A percentile compares a stretch with the other conserved stretches of the same genome.
These are phyloP conservation scores for Rhizoglyphus robini DNA, from an alignment of 1,140 invertebrate genomes.

Conservation along the genomic window DNA sequence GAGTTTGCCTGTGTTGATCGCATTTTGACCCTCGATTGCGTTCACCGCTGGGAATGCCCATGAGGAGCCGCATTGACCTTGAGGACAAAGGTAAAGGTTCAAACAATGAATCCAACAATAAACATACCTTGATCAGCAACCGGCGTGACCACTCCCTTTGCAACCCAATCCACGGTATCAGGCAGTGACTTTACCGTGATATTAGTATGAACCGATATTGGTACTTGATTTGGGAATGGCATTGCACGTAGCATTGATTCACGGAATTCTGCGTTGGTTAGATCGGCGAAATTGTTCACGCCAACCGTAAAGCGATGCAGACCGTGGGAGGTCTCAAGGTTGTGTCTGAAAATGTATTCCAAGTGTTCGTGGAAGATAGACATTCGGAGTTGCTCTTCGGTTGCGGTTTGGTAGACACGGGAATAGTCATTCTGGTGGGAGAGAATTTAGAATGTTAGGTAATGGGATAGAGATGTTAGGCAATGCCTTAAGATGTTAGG, in stretches of 20 bases:
- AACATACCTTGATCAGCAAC: constrained; percentile 39
- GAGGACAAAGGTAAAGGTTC: too few species aligned
- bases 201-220: too few species aligned
- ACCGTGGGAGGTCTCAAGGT: not conserved
- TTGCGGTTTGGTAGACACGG: not conserved
- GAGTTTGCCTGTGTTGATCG: constrained; percentile 25
- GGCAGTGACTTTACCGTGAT: constrained; percentile 14
- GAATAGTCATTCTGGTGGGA: not conserved
- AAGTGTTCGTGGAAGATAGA: constrained; percentile 2
- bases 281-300: constrained; percentile 19
- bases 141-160: constrained; percentile 33
- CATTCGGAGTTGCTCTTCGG: constrained; percentile 4
- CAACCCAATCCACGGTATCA: constrained; percentile 35
- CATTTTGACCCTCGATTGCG: constrained; percentile 25
- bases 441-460: not conserved
- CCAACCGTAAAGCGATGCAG: not conserved
- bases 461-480: too few species aligned
- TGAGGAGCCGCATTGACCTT: constrained; percentile 33
- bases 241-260: too few species aligned
- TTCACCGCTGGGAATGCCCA: constrained; percentile 32
- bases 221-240: too few species aligned
- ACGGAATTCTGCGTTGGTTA: constrained; percentile 49
- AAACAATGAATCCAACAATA: too few species aligned
- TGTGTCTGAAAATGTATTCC: not conserved
- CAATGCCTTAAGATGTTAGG: too few species aligned